Conservation (phyloP, 2,888 invertebrate species). For the Caenorhabditis sp. region DNA sequence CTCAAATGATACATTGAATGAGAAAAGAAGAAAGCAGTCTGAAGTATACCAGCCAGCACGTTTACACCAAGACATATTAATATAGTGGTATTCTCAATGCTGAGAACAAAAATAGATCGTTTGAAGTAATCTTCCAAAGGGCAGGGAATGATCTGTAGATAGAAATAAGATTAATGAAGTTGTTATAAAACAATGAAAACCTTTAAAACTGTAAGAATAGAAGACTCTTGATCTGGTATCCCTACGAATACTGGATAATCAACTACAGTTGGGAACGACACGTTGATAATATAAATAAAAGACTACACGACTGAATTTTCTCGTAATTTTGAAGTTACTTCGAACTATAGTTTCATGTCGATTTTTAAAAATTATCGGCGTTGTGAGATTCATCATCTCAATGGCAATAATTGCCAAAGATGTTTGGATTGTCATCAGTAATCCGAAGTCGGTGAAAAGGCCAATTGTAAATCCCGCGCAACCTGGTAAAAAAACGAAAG, state of each 20-base stretch:
- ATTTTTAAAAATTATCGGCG: background rate
- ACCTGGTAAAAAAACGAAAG: too few species aligned
- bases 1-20: background rate
- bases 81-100: background rate
- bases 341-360: conserved; percentile 1
- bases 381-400: too few species aligned
- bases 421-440: too few species aligned
- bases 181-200: too few species aligned
- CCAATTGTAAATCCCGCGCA: too few species aligned
- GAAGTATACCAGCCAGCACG: background rate
- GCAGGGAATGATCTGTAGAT: conserved; percentile 1
- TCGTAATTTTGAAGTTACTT: background rate
- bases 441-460: too few species aligned
- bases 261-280: background rate
- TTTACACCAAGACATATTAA: background rate
- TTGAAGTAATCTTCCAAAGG: conserved; percentile 2
- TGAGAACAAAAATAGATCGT: background rate
- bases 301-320: background rate
- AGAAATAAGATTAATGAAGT: background rate
- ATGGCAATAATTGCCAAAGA: too few species aligned
- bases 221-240: too few species aligned
- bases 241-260: background rate
- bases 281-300: conserved; percentile 1
- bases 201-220: too few species aligned
- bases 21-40: background rate